Percentiles rank a stretch among this genome's conserved stretches.
Evolutionary conservation across 2,113 vertebrate species (phyloP).

Genomic region (Protobothrops flavoviridis): DNA sequence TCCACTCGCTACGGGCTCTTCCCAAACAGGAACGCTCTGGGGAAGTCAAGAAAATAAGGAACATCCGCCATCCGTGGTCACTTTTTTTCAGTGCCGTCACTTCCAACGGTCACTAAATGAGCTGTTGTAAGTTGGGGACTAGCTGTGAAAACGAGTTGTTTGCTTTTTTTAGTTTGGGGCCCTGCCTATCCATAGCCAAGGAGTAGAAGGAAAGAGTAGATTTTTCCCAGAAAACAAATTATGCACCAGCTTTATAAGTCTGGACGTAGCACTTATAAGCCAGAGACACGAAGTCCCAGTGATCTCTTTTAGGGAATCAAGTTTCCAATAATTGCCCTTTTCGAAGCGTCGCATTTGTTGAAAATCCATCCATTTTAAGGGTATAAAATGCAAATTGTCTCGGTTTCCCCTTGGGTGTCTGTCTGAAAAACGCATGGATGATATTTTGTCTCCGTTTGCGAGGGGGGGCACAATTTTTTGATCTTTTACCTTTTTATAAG

Average conservation of each 20-base stretch:
- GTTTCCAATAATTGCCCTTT: background rate
- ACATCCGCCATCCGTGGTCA: background rate
- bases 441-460: background rate
- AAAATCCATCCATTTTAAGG: background rate
- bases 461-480: background rate
- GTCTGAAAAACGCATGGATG: background rate
- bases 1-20: background rate
- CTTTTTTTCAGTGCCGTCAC: no score
- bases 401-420: background rate
- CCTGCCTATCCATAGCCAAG: no score
- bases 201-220: background rate
- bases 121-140: no score
- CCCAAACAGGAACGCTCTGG: background rate
- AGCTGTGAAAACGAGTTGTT: background rate
- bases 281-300: background rate
- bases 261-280: background rate
- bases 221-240: background rate
- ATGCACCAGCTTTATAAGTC: background rate
- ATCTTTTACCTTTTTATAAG: background rate
- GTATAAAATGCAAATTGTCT: background rate
- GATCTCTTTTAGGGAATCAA: background rate
- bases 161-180: background rate
- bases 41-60: background rate
- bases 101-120: no score
- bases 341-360: rapidly evolving